A percentile compares a stretch with the other conserved stretches of the same genome.
phyloP scores from a whole-genome alignment of 2,797 vertebrate genomes.

The Spheniscus humboldti region DNA sequence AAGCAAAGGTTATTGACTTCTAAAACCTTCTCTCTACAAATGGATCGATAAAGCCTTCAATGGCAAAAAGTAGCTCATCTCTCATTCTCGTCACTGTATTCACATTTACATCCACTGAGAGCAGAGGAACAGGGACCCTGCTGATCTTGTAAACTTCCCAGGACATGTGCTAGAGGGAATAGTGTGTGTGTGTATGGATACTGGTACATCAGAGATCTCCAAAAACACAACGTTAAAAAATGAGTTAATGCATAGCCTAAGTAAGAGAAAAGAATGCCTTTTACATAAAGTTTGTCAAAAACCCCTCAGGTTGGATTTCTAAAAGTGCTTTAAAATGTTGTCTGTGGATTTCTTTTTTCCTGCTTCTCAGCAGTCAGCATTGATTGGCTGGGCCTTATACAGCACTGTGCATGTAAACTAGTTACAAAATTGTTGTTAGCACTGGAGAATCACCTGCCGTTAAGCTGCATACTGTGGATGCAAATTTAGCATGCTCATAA shows the following conservation, averaged over 20 bases:
- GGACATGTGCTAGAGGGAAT: neutral
- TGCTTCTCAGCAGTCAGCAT: neutral
- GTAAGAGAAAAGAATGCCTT: neutral
- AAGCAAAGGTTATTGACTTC: neutral
- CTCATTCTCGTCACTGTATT: neutral
- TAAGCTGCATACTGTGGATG: neutral
- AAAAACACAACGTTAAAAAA: neutral
- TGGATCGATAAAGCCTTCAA: neutral
- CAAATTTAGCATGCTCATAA: slow-evolving; percentile 43
- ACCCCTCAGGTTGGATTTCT: neutral
- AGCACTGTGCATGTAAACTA: neutral
- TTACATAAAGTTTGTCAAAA: neutral
- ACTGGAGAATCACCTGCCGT: slow-evolving; percentile 21
- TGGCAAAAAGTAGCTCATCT: neutral
- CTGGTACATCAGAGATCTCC: neutral
- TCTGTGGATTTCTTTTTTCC: neutral
- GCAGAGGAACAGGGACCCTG: neutral
- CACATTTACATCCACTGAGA: neutral
- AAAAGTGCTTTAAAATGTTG: neutral
- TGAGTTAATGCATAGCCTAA: neutral
- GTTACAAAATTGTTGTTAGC: neutral
- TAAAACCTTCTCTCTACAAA: neutral
- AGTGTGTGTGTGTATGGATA: neutral
- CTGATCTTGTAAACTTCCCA: neutral
- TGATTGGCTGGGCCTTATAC: neutral